Evolutionary conservation across 1,140 invertebrate genomes (phyloP).

Genomic region (Solen grandis): DNA sequence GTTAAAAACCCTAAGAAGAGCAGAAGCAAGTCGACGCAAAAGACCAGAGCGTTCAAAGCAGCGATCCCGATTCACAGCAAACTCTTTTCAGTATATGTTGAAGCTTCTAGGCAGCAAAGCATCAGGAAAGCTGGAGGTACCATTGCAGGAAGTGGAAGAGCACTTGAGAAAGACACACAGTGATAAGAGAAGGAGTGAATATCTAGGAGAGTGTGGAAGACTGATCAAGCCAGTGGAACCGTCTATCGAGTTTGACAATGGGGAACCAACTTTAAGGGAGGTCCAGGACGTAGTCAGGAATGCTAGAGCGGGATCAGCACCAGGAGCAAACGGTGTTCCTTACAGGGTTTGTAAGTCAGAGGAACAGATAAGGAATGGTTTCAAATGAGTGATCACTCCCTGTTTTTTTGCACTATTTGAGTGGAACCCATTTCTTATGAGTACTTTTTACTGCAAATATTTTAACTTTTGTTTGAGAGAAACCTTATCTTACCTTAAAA

Average conservation of each 20-base stretch:
- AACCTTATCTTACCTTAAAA: too few relatives aligned
- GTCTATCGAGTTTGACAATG: background rate
- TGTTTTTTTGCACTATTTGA: too few relatives aligned
- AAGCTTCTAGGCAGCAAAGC: background rate
- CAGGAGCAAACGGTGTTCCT: too few relatives aligned
- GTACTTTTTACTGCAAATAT: too few relatives aligned
- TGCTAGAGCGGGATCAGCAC: constrained; percentile 2
- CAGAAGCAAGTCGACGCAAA: constrained; percentile 2
- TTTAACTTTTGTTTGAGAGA: too few relatives aligned
- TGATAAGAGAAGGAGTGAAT: background rate
- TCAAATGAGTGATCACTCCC: too few relatives aligned
- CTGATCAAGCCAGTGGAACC: background rate
- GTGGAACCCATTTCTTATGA: too few relatives aligned
- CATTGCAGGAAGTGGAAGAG: background rate
- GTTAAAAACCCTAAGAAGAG: background rate
- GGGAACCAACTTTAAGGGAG: constrained; percentile 13
- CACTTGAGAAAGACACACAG: background rate
- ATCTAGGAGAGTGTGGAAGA: background rate
- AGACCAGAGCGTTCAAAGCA: background rate
- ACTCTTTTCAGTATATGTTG: background rate
- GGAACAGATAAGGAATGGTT: too few relatives aligned
- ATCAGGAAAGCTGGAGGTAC: background rate
- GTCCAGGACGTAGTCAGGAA: constrained; percentile 27
- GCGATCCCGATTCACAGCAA: background rate
- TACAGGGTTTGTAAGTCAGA: too few relatives aligned